phyloP scores from a whole-genome alignment of 2,797 vertebrate genomes.

The Leontocebus nigricollis region DNA sequence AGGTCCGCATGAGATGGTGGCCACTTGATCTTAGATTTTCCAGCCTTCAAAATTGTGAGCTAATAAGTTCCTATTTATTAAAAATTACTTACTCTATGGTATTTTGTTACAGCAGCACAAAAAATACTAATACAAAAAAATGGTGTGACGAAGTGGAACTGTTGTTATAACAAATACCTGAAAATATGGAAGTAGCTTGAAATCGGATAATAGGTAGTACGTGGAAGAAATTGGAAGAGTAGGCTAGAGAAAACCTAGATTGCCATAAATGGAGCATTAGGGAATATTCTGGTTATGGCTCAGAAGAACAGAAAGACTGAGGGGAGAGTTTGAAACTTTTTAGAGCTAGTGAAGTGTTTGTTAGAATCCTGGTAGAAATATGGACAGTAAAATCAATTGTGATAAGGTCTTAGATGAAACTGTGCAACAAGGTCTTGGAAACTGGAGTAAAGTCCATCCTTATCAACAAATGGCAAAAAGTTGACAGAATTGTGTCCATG shows the following conservation, averaged over 20 bases:
- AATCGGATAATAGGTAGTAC: too few species aligned
- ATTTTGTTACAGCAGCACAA: neutral
- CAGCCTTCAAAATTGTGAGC: neutral
- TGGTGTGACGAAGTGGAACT: neutral
- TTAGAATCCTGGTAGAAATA: too few species aligned
- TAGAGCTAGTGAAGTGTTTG: neutral
- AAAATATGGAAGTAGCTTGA: neutral
- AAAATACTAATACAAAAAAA: neutral
- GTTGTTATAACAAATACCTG: neutral
- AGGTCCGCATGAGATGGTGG: neutral
- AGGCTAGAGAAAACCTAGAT: too few species aligned
- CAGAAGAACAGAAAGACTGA: neutral
- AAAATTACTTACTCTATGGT: too few species aligned
- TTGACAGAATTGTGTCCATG: too few species aligned
- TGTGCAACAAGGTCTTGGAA: too few species aligned
- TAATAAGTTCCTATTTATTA: too few species aligned
- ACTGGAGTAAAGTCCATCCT: too few species aligned
- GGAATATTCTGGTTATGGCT: neutral
- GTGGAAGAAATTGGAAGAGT: too few species aligned
- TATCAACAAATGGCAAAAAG: too few species aligned
- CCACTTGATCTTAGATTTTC: neutral
- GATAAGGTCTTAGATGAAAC: too few species aligned
- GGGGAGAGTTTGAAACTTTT: neutral
- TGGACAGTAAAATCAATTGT: too few species aligned
- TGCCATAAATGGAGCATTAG: neutral